phyloP scores from a whole-genome alignment of 2,888 invertebrate genomes.

The Drosophila fungiperda region DNA sequence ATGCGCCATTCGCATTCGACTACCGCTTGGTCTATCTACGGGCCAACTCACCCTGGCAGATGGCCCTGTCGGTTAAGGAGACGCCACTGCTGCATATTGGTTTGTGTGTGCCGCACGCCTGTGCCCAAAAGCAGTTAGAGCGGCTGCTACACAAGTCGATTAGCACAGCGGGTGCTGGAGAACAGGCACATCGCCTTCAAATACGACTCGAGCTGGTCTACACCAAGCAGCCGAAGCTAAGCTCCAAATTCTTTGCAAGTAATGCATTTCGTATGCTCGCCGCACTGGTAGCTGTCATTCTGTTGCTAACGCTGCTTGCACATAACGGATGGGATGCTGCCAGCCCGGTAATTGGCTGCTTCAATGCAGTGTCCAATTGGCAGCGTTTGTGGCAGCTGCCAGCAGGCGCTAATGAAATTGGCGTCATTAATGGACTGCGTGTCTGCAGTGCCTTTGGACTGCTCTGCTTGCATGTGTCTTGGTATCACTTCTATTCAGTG shows the following conservation, averaged over 20 bases:
- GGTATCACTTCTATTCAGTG: conserved; percentile 32
- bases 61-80: not conserved
- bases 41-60: conserved; percentile 35
- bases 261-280: conserved; percentile 10
- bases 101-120: conserved; percentile 50
- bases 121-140: conserved; percentile 31
- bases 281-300: not conserved
- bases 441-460: conserved; percentile 39
- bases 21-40: conserved; percentile 50
- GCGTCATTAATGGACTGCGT: conserved; percentile 51
- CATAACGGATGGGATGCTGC: not conserved
- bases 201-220: conserved; percentile 33
- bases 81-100: conserved; percentile 47
- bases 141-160: conserved; percentile 25
- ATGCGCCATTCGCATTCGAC: conserved; percentile 46
- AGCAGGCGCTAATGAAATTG: conserved; percentile 36
- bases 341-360: conserved; percentile 34
- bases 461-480: conserved; percentile 39
- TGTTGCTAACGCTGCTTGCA: conserved; percentile 32
- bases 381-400: conserved; percentile 22
- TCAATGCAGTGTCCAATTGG: conserved; percentile 46
- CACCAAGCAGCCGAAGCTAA: conserved; percentile 36
- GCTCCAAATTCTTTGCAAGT: conserved; percentile 8
- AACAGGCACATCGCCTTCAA: conserved; percentile 10
- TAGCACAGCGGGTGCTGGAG: not conserved